Evolutionary conservation across 2,797 vertebrate genomes (phyloP).

Genomic region (Kryptolebias ocellatus): DNA sequence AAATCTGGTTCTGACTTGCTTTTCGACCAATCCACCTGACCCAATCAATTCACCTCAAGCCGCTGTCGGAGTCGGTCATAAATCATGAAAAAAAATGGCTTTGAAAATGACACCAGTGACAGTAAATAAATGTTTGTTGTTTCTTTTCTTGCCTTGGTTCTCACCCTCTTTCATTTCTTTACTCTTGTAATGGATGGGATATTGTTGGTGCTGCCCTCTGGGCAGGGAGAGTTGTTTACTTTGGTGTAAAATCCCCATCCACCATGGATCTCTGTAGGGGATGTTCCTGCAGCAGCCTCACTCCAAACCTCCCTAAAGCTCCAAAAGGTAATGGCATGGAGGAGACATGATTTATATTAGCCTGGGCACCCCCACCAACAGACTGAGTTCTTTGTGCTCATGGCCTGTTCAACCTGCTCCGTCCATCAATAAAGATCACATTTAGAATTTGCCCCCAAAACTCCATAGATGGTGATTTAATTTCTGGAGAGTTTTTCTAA

Average conservation of each 20-base stretch:
- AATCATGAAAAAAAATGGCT: constrained; percentile 74
- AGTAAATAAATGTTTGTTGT: constrained; percentile 83
- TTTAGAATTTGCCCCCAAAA: constrained; percentile 77
- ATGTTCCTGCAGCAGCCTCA: constrained; percentile 73
- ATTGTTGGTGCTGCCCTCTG: constrained; percentile 77
- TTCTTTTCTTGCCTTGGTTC: constrained; percentile 68
- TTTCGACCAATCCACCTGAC: constrained; percentile 61
- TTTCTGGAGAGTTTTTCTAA: constrained; percentile 63
- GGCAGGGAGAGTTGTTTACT: constrained; percentile 81
- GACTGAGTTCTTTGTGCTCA: constrained; percentile 69
- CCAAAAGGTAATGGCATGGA: constrained; percentile 76
- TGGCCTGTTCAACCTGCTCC: constrained; percentile 61
- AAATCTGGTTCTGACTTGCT: constrained; percentile 40
- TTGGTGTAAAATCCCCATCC: constrained; percentile 75
- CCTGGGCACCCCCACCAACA: constrained; percentile 66
- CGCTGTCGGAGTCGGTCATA: constrained; percentile 60
- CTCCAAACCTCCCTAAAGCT: constrained; percentile 74
- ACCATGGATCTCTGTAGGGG: constrained; percentile 77
- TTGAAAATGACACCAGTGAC: constrained; percentile 73
- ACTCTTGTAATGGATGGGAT: constrained; percentile 78
- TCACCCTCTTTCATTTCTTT: constrained; percentile 65
- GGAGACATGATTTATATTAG: constrained; percentile 78
- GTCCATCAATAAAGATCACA: constrained; percentile 79
- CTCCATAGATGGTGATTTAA: constrained; percentile 68
- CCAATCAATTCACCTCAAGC: constrained; percentile 75